Base-by-base conservation (phyloP, 2,113 vertebrate genomes). In the Ciconia boyciana region DNA sequence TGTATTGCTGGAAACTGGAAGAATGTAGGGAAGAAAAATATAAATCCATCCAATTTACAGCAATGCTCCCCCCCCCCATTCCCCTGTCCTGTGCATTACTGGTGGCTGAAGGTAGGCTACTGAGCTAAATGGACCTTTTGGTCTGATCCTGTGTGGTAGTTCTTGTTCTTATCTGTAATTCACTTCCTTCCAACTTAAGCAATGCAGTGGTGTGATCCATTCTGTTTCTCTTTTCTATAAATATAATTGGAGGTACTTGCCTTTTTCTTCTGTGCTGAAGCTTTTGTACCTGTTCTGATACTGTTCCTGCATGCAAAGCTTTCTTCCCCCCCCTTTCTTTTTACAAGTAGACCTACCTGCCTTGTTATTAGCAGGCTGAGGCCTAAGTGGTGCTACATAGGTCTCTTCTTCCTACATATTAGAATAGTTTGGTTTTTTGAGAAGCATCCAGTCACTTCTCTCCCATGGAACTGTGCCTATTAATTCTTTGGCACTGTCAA, bases 1-100 rank as follows among this genome's bases (percentile, higher is more conserved):
- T 9, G 16, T 64, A 31, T 43, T 89, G 84, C 70, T 94, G 62
- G 74, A 66, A 94, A 64, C 39, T 66, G 83, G 77, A 66, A 91
- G 76, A 32, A 81, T 43, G 46, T 16, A 57, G 43, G 26, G 55
- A n/a, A 66, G 58, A 74, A 77, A 55, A 58, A 16, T 22, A n/a
- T 7, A 34, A 25, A 55, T 34, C 65, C 51, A 81, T 28, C 32
- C 57, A 49, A 8, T 7, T 22, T 20, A 26, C 16, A 62, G 46
- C 46, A 81, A 1, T 18, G 6, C 3, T 46, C 44, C 20, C 17
- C 44, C 8, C 32, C 20, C 25, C 34, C 0, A 0, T 11, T 60
- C 25, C 13, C 18, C 39, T 32, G 9, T 21, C 61, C 69, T 49
- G n/a, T 48, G 75, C 51, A 4, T 55, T 49, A 15, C 6, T 7